Percentiles rank a stretch among this genome's conserved stretches.
These are phyloP conservation scores for Autographa pulchrina DNA, from an alignment of 2,888 invertebrate genomes.

Conservation along the genomic window DNA sequence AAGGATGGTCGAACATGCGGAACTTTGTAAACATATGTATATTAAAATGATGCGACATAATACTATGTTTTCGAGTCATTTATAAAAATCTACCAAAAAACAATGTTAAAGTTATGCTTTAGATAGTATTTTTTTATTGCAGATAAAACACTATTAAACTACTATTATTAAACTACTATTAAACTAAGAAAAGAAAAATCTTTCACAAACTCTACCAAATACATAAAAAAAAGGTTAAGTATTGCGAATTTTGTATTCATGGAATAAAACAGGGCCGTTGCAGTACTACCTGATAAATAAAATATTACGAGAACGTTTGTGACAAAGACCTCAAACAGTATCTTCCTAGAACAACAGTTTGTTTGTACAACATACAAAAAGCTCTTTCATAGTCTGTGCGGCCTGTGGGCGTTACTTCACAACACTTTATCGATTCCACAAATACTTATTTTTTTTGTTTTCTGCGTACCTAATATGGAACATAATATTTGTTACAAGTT, in stretches of 20 bases:
- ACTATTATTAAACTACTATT: no score
- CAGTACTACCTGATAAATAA: conserved; percentile 60
- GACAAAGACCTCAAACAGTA: conserved; percentile 73
- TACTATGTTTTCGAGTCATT: no score
- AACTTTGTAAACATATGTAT: conserved; percentile 10
- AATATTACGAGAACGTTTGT: conserved; percentile 47
- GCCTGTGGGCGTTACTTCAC: conserved; percentile 47
- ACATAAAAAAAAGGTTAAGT: conserved; percentile 40
- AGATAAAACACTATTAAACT: no score
- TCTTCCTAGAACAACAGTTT: conserved; percentile 76
- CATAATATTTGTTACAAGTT: background rate
- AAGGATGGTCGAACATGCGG: background rate
- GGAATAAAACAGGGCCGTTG: conserved; percentile 61
- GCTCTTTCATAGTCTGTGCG: conserved; percentile 62
- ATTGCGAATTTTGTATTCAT: conserved; percentile 40
- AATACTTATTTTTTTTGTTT: conserved; percentile 37
- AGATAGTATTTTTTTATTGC: no score
- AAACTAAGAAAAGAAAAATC: no score
- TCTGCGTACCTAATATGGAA: conserved; percentile 24
- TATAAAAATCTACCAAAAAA: background rate
- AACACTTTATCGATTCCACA: conserved; percentile 56
- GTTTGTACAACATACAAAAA: conserved; percentile 71
- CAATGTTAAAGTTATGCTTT: background rate
- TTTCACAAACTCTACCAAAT: conserved; percentile 2
- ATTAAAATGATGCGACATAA: background rate